Base-by-base conservation (phyloP, 2,113 vertebrate genomes). In the Pungitius pungitius region DNA sequence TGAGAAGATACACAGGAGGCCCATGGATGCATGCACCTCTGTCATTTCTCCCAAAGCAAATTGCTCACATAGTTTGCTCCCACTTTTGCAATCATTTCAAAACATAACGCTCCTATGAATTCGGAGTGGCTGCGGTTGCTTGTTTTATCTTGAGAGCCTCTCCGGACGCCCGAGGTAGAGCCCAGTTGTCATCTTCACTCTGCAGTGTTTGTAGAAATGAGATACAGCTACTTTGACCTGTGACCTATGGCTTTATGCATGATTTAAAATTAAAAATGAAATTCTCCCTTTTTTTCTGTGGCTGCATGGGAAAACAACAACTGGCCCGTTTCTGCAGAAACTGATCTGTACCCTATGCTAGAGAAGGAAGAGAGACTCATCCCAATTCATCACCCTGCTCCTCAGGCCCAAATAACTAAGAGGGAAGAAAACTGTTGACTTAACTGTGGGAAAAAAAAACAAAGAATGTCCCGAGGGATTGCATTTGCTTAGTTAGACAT, bases 51-150 rank as follows among this genome's bases (percentile, higher is more conserved):
- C 42, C 58, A 75, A 76, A 78, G 83, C 80, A 84, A 83, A 91
- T 89, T 84, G 85, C 69, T 83, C 30, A 51, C 75, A 89, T 89
- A 85, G 26, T 80, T 86, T 71, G 9, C 61, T 63, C 62, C 59
- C 72, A 69, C 73, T 78, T 80, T 4, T 52, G 81, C 57, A 49
- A 75, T 76, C 6, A 71, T 80, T 81, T 85, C 47, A 80, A 81
- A 88, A 88, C 81, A 85, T 27, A 57, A 76, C 40, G 37, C 63
- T 71, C 18, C 22, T 40, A 57, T 18, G 33, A 59, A 52, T 68
- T 85, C 26, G 75, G 71, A 81, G 55, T 20, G 40, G 56, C 47
- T 73, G 69, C n/a, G 30, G 61, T 82, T 61, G 62, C 55, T 52
- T 74, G 40, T 76, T 43, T 72, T 82, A 78, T 69, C 49, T 54